Base-by-base conservation (phyloP, 2,888 invertebrate species). In the Leptopilina drosophilae region DNA sequence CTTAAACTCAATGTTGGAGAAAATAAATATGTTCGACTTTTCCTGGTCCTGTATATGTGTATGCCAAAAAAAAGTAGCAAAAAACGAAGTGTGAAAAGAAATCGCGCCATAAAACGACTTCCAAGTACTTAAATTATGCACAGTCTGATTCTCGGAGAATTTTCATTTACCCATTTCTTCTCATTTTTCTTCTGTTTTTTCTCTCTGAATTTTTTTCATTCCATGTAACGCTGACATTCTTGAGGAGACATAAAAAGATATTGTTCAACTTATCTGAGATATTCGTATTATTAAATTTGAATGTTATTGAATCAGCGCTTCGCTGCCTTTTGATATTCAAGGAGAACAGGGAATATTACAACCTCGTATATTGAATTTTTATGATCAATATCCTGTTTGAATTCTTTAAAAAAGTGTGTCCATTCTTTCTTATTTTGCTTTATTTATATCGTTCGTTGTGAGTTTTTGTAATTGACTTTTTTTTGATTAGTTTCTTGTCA, bases 11-110 rank as follows among this genome's bases (percentile, higher is more conserved):
- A 73, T 56, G 65, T 64, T 59, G 33, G 78, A 73, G 8, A 56
- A 75, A 49, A 66, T 84, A 78, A 82, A 84, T 84, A 81, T 82
- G 81, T 81, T 76, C 79, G 77, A 66, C 78, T 62, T 75, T 65
- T 75, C 53, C 62, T 33, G 42, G 77, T 15, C 59, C 56, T 75
- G 59, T 79, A 62, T 33, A 33, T 5, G 33, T n/a, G 15, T 49
- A 49, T 11, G 11, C 11, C 49, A 49, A 49, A 49, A 49, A 49
- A 49, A 49, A 49, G 49, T 11, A 42, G 7, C 6, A 56, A 77
- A 78, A 80, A 79, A 82, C 33, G 79, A 82, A 81, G 80, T 80
- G 78, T 75, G 79, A 40, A 33, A 26, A 53, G 9, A 69, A 69
- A 53, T 69, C 53, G 8, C 67, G 26, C 26, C 7, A 56, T 33